Evolutionary conservation across 2,888 invertebrate species (phyloP), one percentile per base, ranked within the genome.

Genomic region (Anagyrus pseudococci): DNA sequence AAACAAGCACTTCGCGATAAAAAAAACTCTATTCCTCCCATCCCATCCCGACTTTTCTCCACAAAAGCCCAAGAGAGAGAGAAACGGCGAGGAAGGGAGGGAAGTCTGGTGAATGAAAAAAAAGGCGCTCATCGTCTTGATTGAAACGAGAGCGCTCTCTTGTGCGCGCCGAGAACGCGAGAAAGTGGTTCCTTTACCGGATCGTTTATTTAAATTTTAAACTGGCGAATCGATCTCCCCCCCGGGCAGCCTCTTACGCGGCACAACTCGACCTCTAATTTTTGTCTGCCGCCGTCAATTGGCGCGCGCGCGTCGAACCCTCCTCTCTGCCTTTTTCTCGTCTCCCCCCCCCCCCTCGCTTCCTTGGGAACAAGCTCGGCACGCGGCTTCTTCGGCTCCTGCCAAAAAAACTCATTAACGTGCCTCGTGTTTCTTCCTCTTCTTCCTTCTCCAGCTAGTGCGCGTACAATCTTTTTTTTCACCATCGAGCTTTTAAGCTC

Each of bases 401-500:
- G n/a, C n/a, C 73, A 70, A 76, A 79, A 80, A 79, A 79, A 79
- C 77, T 80, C 79, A 79, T 79, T 80, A 79, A 79, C 77, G 77
- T 73, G 75, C 75, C 75, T 71, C 71, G 67, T 60, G 37, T 57
- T 66, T 52, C 33, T 56, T 48, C 33, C 56, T 53, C 55, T 46
- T 58, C 62, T 44, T 26, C 47, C 58, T 47, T 49, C 63, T 58
- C n/a, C n/a, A n/a, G n/a, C n/a, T n/a, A n/a, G n/a, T 19, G 43
- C n/a, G 23, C 19, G 56, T 54, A 37, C 61, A 25, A 46, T 62
- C 53, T 26, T 37, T 41, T 57, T 49, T 61, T 57, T 29, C 48
- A 15, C 20, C 3, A n/a, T 7, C n/a, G n/a, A n/a, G n/a, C n/a
- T n/a, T n/a, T n/a, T n/a, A n/a, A 3, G 22, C 40, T 23, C 20